Conservation (phyloP, 2,797 vertebrate genomes). For the Peromyscus aztecus region DNA sequence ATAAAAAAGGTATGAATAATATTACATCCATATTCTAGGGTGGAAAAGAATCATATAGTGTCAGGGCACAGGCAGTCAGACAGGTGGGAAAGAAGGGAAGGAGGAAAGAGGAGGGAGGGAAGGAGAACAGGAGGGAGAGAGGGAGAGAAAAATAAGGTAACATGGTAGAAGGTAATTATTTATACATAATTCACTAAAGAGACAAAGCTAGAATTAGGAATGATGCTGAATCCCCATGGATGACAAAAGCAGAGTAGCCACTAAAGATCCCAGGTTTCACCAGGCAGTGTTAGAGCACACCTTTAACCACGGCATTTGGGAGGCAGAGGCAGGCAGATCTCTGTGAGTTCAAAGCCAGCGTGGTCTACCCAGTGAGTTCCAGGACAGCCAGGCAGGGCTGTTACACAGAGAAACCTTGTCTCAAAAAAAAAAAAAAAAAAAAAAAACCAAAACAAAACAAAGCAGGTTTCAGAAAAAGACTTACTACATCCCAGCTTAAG, state of each 20-base stretch:
- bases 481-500: neutral
- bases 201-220: neutral
- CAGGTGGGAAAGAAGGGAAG: neutral
- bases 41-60: neutral
- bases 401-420: neutral
- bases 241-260: too few species aligned
- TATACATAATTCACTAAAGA: neutral
- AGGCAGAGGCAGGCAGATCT: neutral
- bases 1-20: neutral
- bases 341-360: neutral
- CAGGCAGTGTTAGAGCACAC: neutral
- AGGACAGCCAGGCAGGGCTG: neutral
- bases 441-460: neutral
- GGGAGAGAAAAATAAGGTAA: neutral
- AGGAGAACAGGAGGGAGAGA: neutral
- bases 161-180: neutral
- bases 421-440: neutral
- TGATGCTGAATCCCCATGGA: neutral
- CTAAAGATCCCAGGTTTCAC: neutral
- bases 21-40: neutral
- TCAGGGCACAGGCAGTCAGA: neutral
- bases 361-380: neutral
- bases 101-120: too few species aligned
- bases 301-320: neutral
- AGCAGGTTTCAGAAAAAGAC: neutral